Conservation (phyloP, 2,113 vertebrate genomes). For the Trochalopteron elliotii region DNA sequence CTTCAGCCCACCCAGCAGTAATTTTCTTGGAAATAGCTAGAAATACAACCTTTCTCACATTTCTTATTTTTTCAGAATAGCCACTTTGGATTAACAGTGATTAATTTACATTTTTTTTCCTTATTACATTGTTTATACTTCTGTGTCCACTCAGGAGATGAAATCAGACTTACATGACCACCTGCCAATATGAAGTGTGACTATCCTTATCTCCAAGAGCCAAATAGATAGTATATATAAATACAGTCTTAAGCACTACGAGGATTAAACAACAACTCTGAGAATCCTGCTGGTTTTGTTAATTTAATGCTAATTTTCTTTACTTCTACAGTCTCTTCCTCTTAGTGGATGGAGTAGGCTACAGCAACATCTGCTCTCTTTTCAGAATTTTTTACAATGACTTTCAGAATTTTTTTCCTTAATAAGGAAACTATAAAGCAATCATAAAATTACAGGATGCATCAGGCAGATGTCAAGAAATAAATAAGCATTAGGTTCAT, state of each 20-base stretch:
- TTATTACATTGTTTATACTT: neutral
- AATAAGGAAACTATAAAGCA: neutral
- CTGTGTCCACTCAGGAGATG: neutral
- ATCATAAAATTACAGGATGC: neutral
- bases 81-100: neutral
- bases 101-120: neutral
- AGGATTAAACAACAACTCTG: neutral
- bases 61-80: neutral
- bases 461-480: slow-evolving; percentile 1
- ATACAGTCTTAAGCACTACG: neutral
- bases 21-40: neutral
- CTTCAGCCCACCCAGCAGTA: neutral
- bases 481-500: neutral
- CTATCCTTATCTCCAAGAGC: neutral
- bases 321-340: neutral
- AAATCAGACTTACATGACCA: neutral
- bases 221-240: neutral
- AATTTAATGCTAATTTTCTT: neutral
- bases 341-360: neutral
- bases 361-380: neutral
- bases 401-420: neutral
- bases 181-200: neutral
- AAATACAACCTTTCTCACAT: neutral
- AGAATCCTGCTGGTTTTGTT: neutral
- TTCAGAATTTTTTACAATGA: neutral